A percentile compares a stretch with the other conserved stretches of the same genome.
These are phyloP conservation scores for Glareola pratincola DNA, from an alignment of 2,113 vertebrate species.

Conservation along the genomic window DNA sequence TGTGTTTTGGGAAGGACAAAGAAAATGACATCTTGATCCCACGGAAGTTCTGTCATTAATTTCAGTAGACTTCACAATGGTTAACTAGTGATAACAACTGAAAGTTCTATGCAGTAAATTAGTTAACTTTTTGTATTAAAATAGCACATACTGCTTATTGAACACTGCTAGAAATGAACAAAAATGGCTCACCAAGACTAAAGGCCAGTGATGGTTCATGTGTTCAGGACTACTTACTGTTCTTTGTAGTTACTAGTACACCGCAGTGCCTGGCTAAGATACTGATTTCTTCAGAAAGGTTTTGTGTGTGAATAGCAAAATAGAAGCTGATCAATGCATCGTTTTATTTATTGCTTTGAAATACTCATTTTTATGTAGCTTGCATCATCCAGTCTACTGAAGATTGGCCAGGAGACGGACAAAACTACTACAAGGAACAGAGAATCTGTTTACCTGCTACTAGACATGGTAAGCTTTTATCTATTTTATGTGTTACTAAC, in stretches of 20 bases:
- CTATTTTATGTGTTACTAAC: background rate
- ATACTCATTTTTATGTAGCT: conserved; percentile 73
- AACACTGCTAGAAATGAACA: background rate
- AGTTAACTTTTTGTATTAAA: background rate
- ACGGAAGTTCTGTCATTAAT: background rate
- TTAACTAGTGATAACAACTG: background rate
- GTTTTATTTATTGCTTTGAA: background rate
- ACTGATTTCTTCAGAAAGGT: background rate
- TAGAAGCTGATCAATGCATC: background rate
- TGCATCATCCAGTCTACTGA: conserved; percentile 95
- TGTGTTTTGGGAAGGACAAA: background rate
- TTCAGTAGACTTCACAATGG: background rate
- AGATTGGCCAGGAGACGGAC: conserved; percentile 98
- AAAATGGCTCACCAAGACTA: background rate
- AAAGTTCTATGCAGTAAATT: background rate
- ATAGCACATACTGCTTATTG: background rate
- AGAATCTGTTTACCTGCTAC: conserved; percentile 96
- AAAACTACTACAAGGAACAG: conserved; percentile 97
- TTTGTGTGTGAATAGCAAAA: background rate
- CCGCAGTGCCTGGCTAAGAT: background rate
- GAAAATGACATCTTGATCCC: background rate
- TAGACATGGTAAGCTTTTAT: conserved; percentile 91
- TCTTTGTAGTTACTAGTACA: background rate
- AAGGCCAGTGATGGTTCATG: background rate
- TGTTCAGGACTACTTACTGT: background rate